A percentile compares a stretch with the other conserved stretches of the same genome.
phyloP scores from a whole-genome alignment of 1,140 invertebrate species.

The Drosophila ohnishii region DNA sequence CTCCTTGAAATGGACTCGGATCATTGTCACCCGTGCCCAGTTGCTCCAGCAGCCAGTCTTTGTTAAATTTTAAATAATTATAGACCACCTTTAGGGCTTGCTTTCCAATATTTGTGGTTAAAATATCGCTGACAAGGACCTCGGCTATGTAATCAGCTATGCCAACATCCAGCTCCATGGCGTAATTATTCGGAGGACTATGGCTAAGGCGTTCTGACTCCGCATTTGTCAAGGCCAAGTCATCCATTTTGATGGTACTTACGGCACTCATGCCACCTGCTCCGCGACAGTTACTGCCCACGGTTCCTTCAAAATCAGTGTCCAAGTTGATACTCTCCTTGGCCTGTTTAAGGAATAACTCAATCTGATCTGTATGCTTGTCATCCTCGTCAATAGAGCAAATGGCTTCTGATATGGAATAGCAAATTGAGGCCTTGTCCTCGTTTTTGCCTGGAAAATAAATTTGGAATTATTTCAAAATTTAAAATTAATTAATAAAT shows the following conservation, averaged over 20 bases:
- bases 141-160: conserved; percentile 84
- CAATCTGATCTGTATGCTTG: conserved; percentile 88
- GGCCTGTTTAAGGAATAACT: conserved; percentile 85
- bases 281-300: conserved; percentile 31
- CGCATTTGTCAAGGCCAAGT: conserved; percentile 71
- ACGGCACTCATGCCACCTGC: conserved; percentile 71
- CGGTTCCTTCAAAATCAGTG: conserved; percentile 56
- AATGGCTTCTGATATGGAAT: conserved; percentile 88
- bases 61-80: conserved; percentile 87
- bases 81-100: conserved; percentile 85
- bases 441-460: conserved; percentile 48
- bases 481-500: neutral
- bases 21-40: conserved; percentile 84
- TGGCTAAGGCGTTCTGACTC: conserved; percentile 73
- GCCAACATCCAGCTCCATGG: conserved; percentile 83
- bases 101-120: conserved; percentile 84
- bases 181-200: conserved; percentile 78
- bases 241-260: conserved; percentile 80
- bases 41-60: conserved; percentile 87
- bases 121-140: conserved; percentile 84
- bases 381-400: conserved; percentile 91
- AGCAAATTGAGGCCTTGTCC: conserved; percentile 79
- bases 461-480: neutral
- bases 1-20: conserved; percentile 71
- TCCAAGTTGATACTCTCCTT: conserved; percentile 83